These are phyloP conservation scores for Trichonephila inaurata DNA, from an alignment of 1,140 invertebrate species.

Conservation along the genomic window DNA sequence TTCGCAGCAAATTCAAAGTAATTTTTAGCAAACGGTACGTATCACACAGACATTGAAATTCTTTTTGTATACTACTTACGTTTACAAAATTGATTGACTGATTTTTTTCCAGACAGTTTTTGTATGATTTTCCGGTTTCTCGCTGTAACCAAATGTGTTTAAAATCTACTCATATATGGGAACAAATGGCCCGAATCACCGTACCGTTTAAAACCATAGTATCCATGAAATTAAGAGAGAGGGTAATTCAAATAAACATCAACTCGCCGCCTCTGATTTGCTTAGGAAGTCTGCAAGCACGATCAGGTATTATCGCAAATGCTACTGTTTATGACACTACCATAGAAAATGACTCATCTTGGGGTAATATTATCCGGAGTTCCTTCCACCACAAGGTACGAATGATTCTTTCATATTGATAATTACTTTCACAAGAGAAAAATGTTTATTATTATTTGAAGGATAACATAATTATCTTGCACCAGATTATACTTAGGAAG, in stretches of 20 bases:
- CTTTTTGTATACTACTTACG: background rate
- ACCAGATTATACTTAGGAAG: constrained; percentile 55
- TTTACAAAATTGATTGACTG: background rate
- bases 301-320: constrained; percentile 40
- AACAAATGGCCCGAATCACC: constrained; percentile 51
- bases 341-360: background rate
- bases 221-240: constrained; percentile 33
- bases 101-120: constrained; percentile 51
- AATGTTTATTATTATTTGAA: background rate
- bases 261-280: background rate
- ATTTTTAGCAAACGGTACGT: constrained; percentile 62
- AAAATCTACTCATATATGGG: background rate
- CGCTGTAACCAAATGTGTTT: constrained; percentile 50
- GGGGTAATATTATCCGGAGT: background rate
- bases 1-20: constrained; percentile 73
- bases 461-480: background rate
- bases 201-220: constrained; percentile 52
- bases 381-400: constrained; percentile 59
- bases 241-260: constrained; percentile 22
- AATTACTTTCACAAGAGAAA: background rate
- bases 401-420: background rate
- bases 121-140: constrained; percentile 68
- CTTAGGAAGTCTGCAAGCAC: constrained; percentile 21
- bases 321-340: constrained; percentile 47
- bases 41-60: background rate